phyloP scores from a whole-genome alignment of 1,140 invertebrate species.

The Holotrichia oblita region DNA sequence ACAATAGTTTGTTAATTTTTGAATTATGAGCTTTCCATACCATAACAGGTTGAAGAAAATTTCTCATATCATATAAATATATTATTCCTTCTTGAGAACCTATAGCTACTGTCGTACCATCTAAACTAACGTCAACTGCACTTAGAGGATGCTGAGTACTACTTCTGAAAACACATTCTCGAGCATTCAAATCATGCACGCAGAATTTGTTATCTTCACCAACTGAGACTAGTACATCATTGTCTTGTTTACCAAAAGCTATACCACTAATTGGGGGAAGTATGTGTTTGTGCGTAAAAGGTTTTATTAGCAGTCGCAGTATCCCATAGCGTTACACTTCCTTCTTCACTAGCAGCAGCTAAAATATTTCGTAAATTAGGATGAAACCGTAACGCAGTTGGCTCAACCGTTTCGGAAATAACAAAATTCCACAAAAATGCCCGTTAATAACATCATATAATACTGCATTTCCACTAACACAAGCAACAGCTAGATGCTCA shows the following conservation, averaged over 20 bases:
- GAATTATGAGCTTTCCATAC: constrained; percentile 43
- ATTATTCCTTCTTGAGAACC: constrained; percentile 50
- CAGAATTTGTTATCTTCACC: constrained; percentile 52
- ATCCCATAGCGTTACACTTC: constrained; percentile 49
- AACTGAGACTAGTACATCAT: constrained; percentile 46
- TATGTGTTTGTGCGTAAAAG: constrained; percentile 45
- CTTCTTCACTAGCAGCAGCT: constrained; percentile 44
- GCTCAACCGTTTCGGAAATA: not conserved
- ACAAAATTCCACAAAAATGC: constrained; percentile 32
- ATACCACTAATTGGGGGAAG: constrained; percentile 47
- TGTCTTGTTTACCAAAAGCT: constrained; percentile 38
- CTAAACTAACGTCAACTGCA: constrained; percentile 46
- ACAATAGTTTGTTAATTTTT: constrained; percentile 8
- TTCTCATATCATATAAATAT: constrained; percentile 48
- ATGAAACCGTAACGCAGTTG: constrained; percentile 45
- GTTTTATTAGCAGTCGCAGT: constrained; percentile 42
- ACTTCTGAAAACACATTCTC: constrained; percentile 45
- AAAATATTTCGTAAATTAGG: constrained; percentile 42
- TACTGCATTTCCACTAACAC: constrained; percentile 35
- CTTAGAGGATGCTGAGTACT: constrained; percentile 44
- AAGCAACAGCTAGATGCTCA: constrained; percentile 44
- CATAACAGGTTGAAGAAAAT: constrained; percentile 46
- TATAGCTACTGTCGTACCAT: constrained; percentile 47
- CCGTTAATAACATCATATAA: constrained; percentile 43
- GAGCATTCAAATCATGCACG: constrained; percentile 44